phyloP scores from a whole-genome alignment of 2,797 vertebrate species.

The Trachops cirrhosus region DNA sequence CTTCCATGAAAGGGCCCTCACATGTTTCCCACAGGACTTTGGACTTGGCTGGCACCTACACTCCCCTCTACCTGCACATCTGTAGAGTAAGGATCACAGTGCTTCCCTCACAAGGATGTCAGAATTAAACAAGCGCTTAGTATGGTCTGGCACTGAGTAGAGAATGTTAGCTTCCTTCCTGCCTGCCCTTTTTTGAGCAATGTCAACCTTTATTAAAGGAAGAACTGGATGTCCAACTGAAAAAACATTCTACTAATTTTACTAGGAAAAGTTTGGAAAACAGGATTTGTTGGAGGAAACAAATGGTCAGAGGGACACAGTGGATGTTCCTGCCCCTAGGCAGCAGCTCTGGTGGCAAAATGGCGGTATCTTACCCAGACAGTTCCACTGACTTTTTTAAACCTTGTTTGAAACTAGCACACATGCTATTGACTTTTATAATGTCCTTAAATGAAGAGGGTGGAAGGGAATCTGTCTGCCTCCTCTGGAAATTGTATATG shows the following conservation, averaged over 20 bases:
- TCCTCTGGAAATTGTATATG: not conserved
- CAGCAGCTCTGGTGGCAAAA: not conserved
- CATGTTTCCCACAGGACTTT: not conserved
- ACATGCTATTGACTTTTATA: no score
- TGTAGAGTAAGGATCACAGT: not conserved
- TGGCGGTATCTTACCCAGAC: not conserved
- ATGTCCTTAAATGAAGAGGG: accelerated
- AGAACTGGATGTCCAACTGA: not conserved
- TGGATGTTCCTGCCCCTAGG: accelerated
- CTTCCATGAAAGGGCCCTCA: not conserved
- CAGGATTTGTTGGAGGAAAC: not conserved
- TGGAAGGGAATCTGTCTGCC: accelerated
- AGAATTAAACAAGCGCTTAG: no score
- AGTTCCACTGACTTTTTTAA: no score
- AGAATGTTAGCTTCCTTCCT: not conserved
- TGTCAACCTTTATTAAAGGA: not conserved
- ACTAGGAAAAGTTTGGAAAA: not conserved
- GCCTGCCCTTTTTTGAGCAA: not conserved
- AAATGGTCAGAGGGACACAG: not conserved
- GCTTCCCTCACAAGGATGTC: accelerated
- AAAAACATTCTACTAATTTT: not conserved
- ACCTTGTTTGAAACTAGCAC: no score
- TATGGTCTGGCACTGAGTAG: not conserved
- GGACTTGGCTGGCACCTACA: not conserved
- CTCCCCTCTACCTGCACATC: not conserved